These are phyloP conservation scores for Philantomba maxwellii DNA, from an alignment of 2,113 vertebrate species.

Conservation along the genomic window DNA sequence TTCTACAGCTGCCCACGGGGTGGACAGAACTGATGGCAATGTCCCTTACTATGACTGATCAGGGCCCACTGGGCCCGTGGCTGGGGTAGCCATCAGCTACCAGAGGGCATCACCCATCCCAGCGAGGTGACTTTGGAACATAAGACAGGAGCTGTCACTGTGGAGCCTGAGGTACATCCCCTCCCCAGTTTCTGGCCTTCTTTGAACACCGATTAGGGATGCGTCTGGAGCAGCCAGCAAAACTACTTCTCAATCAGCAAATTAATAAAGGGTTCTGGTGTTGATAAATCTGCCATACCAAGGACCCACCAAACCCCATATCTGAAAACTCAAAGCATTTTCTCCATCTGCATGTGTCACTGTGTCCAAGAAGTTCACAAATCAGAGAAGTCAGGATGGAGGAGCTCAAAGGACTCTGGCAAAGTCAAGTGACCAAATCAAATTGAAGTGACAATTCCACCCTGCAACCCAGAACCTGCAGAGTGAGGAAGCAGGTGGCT, in stretches of 20 bases:
- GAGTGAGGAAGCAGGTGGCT: not conserved
- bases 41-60: rapidly evolving
- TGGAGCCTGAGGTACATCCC: not conserved
- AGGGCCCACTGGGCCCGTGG: not conserved
- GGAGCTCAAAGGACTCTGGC: not conserved
- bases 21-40: not conserved
- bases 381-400: not conserved
- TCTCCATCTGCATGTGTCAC: not conserved
- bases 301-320: not conserved
- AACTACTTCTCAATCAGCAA: not conserved
- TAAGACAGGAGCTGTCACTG: not conserved
- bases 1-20: rapidly evolving
- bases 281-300: not conserved
- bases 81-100: not conserved
- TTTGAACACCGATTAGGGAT: not conserved
- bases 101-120: not conserved
- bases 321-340: rapidly evolving
- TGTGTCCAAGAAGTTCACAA: not conserved
- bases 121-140: not conserved
- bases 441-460: not conserved
- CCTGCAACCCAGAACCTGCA: not conserved
- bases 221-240: not conserved
- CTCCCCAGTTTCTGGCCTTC: not conserved
- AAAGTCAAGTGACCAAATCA: not conserved
- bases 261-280: not conserved